Evolutionary conservation across 2,797 vertebrate genomes (phyloP).

Genomic region (Gephyroberyx darwinii): DNA sequence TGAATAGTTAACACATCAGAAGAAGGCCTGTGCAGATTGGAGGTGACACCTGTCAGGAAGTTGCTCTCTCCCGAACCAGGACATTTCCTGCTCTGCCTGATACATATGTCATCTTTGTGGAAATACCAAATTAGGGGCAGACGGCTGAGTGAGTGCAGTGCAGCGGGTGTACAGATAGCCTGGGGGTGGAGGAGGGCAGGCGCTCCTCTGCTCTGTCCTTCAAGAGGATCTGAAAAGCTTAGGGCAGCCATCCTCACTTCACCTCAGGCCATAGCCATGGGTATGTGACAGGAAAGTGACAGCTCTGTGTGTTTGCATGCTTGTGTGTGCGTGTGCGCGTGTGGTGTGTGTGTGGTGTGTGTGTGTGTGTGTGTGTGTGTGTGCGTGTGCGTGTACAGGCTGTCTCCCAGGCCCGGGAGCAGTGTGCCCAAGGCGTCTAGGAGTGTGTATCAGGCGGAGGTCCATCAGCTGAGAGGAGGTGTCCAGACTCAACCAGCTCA

Average conservation of each 20-base stretch:
- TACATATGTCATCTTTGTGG: conserved; percentile 72
- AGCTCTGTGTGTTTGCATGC: conserved; percentile 46
- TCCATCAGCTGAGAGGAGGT: conserved; percentile 78
- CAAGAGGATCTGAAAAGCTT: conserved; percentile 73
- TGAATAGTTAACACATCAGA: conserved; percentile 80
- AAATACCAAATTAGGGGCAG: conserved; percentile 77
- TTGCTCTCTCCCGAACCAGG: conserved; percentile 61
- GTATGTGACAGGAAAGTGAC: conserved; percentile 77
- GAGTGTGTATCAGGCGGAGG: conserved; percentile 75
- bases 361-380: conserved; percentile 4
- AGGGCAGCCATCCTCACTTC: conserved; percentile 71
- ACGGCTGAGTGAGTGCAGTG: conserved; percentile 63
- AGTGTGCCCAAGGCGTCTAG: conserved; percentile 73
- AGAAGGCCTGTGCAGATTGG: conserved; percentile 67
- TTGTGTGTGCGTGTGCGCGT: conserved; percentile 35
- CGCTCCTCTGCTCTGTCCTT: conserved; percentile 70
- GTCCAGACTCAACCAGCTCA: conserved; percentile 69
- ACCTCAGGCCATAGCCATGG: conserved; percentile 74
- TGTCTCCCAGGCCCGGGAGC: conserved; percentile 67
- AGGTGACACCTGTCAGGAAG: conserved; percentile 81
- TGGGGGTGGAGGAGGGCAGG: conserved; percentile 63
- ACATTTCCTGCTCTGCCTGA: conserved; percentile 69
- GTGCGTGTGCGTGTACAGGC: conserved; percentile 40
- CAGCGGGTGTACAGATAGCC: conserved; percentile 74
- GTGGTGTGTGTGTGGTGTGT: conserved; percentile 32